A percentile compares a stretch with the other conserved stretches of the same genome.
Evolutionary conservation across 2,888 invertebrate species (phyloP).

Genomic region (Drosophila hawaiiensis): DNA sequence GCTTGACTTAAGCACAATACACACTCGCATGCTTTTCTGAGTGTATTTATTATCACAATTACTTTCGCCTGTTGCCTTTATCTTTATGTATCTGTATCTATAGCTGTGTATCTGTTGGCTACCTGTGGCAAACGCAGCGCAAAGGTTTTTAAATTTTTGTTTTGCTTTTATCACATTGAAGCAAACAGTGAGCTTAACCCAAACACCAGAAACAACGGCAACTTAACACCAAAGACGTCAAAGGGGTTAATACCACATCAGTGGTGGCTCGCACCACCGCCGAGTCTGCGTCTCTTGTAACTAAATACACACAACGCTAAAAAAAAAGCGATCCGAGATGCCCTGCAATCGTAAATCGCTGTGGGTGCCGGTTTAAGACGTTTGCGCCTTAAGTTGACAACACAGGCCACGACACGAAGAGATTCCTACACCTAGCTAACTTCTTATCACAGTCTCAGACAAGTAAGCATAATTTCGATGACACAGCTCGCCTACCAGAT

Average conservation of each 20-base stretch:
- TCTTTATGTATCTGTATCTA: constrained; percentile 1
- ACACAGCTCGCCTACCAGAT: background rate
- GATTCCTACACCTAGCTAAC: constrained; percentile 48
- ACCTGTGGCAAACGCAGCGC: constrained; percentile 58
- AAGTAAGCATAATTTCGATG: background rate
- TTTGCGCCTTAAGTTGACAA: constrained; percentile 64
- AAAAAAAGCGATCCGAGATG: background rate
- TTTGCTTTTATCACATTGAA: constrained; percentile 60
- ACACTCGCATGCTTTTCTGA: background rate
- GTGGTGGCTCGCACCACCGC: constrained; percentile 16
- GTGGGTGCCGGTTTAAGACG: constrained; percentile 35
- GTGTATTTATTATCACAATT: constrained; percentile 26
- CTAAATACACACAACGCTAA: background rate
- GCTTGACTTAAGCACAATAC: background rate
- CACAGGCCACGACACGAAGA: constrained; percentile 36
- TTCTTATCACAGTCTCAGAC: constrained; percentile 28
- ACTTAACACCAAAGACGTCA: constrained; percentile 79
- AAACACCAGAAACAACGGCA: constrained; percentile 77
- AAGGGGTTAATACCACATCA: constrained; percentile 75
- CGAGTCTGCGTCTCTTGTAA: constrained; percentile 40
- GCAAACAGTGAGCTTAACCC: constrained; percentile 81
- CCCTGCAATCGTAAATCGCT: constrained; percentile 63
- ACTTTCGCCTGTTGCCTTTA: constrained; percentile 33
- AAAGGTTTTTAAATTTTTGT: background rate
- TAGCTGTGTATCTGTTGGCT: constrained; percentile 40